Base-by-base conservation (phyloP, 2,797 vertebrate species). In the Lepilemur ruficaudatus region DNA sequence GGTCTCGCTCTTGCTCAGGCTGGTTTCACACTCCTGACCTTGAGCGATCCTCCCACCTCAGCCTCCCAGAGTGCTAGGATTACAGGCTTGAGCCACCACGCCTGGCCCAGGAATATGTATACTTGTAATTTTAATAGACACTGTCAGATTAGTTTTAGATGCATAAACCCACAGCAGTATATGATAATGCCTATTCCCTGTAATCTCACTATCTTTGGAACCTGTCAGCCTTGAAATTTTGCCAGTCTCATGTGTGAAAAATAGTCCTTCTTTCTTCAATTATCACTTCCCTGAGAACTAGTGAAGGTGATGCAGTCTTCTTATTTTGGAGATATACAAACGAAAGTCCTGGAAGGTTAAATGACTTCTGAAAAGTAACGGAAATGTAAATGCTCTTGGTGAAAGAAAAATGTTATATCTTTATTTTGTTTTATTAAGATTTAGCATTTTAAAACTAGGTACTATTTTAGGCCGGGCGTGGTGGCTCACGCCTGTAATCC, bases 371-470 rank as follows among this genome's bases (percentile, higher is more conserved):
- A 85, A 87, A 89, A 88, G 55, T 78, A 72, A 85, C 25, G 20
- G 48, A 78, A 85, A 48, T 69, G 20, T 82, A 73, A 80, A 30
- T 32, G 9, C 5, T 20, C 1, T 70, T 85, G 23, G 28, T 35
- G 52, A 92, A 50, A 38, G 81, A 92, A 67, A 59, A 48, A 22
- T 5, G 18, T 78, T 59, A n/a, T 17, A 10, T 59, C 90, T 84
- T 87, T 61, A 48, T 93, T 28, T 76, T 85, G 41, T 91, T 70
- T 67, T 67, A 50, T 25, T 57, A 57, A 57, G 23, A 10, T 28
- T 81, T 79, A 91, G 69, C 32, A 83, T 69, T 94, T 95, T 89
- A 67, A 55, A 94, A 57, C 73, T 75, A 89, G 22, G 32, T 55
- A 18, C n/a, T 80, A 15, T 87, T 84, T 78, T 89, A 81, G 38